Evolutionary conservation across 2,113 vertebrate species (phyloP), one percentile per base, ranked within the genome.

Genomic region (Hiodon tergisus): DNA sequence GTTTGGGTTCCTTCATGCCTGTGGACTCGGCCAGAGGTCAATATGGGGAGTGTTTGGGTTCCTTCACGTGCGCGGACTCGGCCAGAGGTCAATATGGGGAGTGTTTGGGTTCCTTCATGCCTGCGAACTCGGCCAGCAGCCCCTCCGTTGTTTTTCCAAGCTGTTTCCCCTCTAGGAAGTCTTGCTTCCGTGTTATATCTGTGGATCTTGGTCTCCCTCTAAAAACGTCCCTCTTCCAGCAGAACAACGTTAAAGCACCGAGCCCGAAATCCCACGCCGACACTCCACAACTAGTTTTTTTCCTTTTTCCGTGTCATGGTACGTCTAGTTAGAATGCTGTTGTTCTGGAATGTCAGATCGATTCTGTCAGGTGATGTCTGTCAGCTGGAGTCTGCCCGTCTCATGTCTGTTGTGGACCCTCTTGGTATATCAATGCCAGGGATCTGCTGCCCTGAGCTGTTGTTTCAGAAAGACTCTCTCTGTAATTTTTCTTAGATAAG

Each of bases 121-220:
- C 17, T 46, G 11, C 63, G 47, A 46, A 5, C 57, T 46, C 8
- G 14, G 55, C 84, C 76, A 80, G 79, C 80, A 80, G 76, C 78
- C 69, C 79, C 74, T 78, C 78, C 86, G 72, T 80, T 82, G 87
- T 87, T 84, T 79, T 85, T 74, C 88, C 87, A 87, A 91, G 88
- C 86, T 89, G 87, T 84, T 86, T 91, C 88, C 89, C 87, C 81
- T 63, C 57, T 69, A 83, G 86, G 80, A 88, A 83, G 80, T 76
- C 78, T 78, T 84, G 81, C 82, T 85, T 88, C 86, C 85, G 86
- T 78, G 73, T 79, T 80, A 83, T 67, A 83, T 79, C 82, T 78
- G 78, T 82, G 63, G 78, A 73, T 76, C 73, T 75, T 78, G 77
- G 77, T 84, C 83, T 79, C 79, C 66, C 71, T 81, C 79, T 76